Evolutionary conservation across 2,113 vertebrate genomes (phyloP), one percentile per base, ranked within the genome.

Genomic region (Caretta caretta): DNA sequence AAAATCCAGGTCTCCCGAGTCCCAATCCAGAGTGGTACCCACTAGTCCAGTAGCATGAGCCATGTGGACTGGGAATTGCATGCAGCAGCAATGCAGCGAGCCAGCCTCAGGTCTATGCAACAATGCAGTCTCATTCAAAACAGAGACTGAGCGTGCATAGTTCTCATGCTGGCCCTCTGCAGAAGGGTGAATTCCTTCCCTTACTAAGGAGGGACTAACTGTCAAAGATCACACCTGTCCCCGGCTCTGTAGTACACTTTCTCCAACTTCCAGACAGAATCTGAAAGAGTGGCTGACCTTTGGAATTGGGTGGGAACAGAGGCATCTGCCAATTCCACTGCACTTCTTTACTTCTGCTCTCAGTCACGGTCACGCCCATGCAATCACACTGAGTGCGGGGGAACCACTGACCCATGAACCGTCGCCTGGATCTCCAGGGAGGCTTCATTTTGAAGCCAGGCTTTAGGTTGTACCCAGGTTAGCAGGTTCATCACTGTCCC

Each of bases 11-110:
- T 62, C 29, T 38, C 19, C n/a, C 3, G 59, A 10, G 35, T 72
- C 65, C n/a, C 65, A 72, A 5, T 22, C 19, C 65, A 72, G 17
- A 20, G 65, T 38, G n/a, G n/a, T 72, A 38, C n/a, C 19, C 65
- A 22, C 16, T 4, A 38, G n/a, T 20, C 1, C 2, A 42, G 51
- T 5, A 10, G 2, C 13, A 0, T 0, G 3, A 19, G 2, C 11
- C 19, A 2, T 4, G 8, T 16, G 13, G 72, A 83, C 1, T 10
- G 72, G 72, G 31, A 56, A 65, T 4, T 3, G 31, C 1, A 6
- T 1, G 19, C n/a, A 8, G 76, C n/a, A 81, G 62, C 42, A 62
- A 2, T 20, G 48, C 84, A 48, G 5, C 20, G 20, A 31, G 27
- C 24, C 13, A 25, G 59, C 78, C 10, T 19, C 16, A 59, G 27